Evolutionary conservation across 2,888 invertebrate genomes (phyloP).

Genomic region (Dorcus parallelipipedus): DNA sequence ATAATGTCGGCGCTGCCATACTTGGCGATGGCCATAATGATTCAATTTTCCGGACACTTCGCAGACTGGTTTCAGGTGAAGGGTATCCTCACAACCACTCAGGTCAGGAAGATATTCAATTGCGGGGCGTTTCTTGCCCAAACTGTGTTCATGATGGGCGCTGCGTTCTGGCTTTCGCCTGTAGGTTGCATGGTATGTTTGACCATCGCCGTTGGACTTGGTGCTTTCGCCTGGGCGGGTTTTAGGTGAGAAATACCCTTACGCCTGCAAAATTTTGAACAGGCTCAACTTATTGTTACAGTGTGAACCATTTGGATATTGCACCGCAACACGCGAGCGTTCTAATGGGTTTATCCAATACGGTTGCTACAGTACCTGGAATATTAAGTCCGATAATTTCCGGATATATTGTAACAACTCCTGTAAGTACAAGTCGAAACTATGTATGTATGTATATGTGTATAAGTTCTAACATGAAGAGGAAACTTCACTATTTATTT

Average conservation of each 20-base stretch:
- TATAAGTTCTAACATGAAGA: neutral
- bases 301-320: constrained; percentile 83
- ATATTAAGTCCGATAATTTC: constrained; percentile 85
- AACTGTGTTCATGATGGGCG: constrained; percentile 81
- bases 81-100: constrained; percentile 67
- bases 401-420: constrained; percentile 70
- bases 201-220: constrained; percentile 84
- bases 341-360: constrained; percentile 89
- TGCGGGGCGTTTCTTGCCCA: constrained; percentile 73
- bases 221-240: constrained; percentile 91
- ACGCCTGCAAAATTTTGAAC: neutral
- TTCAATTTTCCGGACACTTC: constrained; percentile 76
- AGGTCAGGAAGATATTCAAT: constrained; percentile 66
- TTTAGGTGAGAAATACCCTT: constrained; percentile 61
- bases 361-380: constrained; percentile 86
- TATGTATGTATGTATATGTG: neutral
- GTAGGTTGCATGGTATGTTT: constrained; percentile 74
- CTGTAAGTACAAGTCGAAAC: constrained; percentile 46
- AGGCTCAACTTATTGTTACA: constrained; percentile 39
- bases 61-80: constrained; percentile 74
- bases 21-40: constrained; percentile 77
- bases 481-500: neutral
- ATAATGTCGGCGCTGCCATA: constrained; percentile 85
- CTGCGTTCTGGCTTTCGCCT: constrained; percentile 70
- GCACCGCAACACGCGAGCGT: constrained; percentile 90